phyloP scores from a whole-genome alignment of 2,113 vertebrate species.

The Aptenodytes forsteri region DNA sequence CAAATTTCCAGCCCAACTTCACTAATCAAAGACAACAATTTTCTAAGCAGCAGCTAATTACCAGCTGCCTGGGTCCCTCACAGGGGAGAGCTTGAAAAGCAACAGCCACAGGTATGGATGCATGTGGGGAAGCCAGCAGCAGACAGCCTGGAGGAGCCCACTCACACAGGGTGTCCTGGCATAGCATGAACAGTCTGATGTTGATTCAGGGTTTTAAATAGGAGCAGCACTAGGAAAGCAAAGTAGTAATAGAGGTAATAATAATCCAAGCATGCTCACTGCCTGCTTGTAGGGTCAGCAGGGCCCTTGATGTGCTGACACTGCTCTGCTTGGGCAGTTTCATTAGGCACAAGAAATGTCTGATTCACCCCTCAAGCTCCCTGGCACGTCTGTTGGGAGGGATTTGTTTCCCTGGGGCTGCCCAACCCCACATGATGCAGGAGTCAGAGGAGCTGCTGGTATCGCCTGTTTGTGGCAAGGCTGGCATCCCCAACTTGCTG shows the following conservation, averaged over 20 bases:
- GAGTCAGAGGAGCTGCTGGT: neutral
- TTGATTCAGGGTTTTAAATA: neutral
- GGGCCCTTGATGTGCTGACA: neutral
- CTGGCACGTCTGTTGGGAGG: rapidly evolving
- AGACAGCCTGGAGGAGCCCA: neutral
- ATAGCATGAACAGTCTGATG: neutral
- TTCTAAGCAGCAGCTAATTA: neutral
- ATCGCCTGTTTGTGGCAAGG: rapidly evolving
- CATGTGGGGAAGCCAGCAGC: neutral
- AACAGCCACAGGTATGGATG: neutral
- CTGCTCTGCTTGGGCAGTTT: neutral
- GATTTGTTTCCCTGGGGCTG: neutral
- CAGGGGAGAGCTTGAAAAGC: neutral
- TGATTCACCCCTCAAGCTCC: neutral
- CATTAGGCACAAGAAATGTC: neutral
- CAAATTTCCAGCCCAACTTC: neutral
- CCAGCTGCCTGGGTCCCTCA: neutral
- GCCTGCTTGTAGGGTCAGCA: neutral
- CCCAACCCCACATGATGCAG: neutral
- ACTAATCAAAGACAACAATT: neutral
- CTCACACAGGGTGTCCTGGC: neutral
- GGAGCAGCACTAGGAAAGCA: neutral
- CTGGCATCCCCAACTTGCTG: neutral
- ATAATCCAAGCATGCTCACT: neutral
- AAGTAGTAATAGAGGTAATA: neutral